These are phyloP conservation scores for Xestia c-nigrum DNA, from an alignment of 2,888 invertebrate genomes.

Conservation along the genomic window DNA sequence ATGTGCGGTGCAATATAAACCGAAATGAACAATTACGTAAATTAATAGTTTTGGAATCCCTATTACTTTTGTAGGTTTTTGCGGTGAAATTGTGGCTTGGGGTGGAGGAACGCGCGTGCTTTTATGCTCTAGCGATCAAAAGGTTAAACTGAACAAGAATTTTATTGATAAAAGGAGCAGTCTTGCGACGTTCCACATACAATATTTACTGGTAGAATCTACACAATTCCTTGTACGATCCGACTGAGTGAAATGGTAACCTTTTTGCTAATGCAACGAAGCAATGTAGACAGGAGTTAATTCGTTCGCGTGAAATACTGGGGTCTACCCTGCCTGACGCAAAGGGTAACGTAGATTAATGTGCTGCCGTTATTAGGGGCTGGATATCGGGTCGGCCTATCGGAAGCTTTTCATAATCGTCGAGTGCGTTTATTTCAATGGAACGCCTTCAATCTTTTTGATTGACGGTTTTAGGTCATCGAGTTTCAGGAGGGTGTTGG, in stretches of 20 bases:
- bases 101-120: too few species aligned
- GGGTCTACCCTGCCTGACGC: conserved; percentile 14
- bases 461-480: conserved; percentile 41
- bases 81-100: too few species aligned
- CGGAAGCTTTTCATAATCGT: conserved; percentile 52
- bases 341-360: conserved; percentile 59
- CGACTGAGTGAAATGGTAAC: background rate
- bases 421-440: conserved; percentile 49
- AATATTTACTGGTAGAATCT: conserved; percentile 3
- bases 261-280: conserved; percentile 10
- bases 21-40: too few species aligned
- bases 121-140: too few species aligned
- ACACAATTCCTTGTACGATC: background rate
- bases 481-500: conserved; percentile 3
- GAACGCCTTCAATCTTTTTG: conserved; percentile 41
- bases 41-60: too few species aligned
- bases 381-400: conserved; percentile 34
- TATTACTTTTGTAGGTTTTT: too few species aligned
- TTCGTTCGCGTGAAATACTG: conserved; percentile 28
- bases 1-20: too few species aligned
- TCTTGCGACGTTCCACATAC: too few species aligned
- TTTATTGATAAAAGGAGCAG: background rate
- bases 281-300: conserved; percentile 28
- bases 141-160: background rate
- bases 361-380: conserved; percentile 48